Percentiles rank a stretch among this genome's conserved stretches.
Conservation (phyloP, 2,113 vertebrate genomes). For the Solea solea region DNA sequence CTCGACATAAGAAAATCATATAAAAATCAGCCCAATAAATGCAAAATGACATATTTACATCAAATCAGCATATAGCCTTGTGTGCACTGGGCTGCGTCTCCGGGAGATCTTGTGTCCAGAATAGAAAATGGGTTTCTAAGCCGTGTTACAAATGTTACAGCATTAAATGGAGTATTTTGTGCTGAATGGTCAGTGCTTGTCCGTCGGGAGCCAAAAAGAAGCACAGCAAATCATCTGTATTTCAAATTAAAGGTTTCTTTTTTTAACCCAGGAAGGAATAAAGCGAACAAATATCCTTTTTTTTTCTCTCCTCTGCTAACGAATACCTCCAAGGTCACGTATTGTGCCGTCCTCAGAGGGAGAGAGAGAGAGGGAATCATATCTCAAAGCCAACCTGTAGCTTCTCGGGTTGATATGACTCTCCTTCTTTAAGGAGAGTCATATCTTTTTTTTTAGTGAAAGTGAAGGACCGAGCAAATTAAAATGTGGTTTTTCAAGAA, state of each 20-base stretch:
- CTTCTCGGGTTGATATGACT: no score
- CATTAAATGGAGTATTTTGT: neutral
- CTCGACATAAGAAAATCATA: no score
- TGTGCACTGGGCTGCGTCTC: no score
- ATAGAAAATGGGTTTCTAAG: neutral
- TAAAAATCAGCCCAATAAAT: no score
- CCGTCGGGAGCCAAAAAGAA: neutral
- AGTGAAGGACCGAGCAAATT: no score
- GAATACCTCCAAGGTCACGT: conserved; percentile 7
- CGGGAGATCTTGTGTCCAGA: neutral
- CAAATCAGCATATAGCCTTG: no score
- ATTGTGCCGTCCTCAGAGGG: conserved; percentile 15
- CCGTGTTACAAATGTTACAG: neutral
- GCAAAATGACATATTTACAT: no score
- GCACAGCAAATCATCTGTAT: neutral
- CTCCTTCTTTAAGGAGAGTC: no score
- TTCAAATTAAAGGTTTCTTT: neutral
- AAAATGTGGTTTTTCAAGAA: no score
- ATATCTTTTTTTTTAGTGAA: no score
- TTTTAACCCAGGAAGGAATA: conserved; percentile 1
- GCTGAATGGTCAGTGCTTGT: neutral
- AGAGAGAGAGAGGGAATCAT: neutral
- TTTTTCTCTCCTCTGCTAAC: neutral
- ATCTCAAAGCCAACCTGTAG: neutral
- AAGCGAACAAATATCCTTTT: neutral